Evolutionary conservation across 2,888 invertebrate species (phyloP), one percentile per base, ranked within the genome.

Genomic region (Euplagia quadripunctaria): DNA sequence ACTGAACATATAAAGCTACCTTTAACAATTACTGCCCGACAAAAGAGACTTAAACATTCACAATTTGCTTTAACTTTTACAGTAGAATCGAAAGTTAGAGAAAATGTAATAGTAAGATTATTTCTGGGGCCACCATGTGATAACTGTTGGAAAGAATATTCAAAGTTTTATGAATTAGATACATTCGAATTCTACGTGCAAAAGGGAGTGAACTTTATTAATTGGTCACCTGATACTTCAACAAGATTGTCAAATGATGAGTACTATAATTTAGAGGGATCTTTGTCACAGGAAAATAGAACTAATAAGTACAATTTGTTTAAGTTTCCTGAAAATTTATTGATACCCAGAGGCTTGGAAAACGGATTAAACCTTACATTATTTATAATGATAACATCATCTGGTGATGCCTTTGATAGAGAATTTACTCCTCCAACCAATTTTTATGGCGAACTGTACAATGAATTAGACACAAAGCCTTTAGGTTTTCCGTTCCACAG

Each of bases 401-500:
- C 83, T 17, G 86, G 90, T 74, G 81, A 88, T 66, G 61, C 78
- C n/a, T 79, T 77, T 73, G 85, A 87, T 77, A 81, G 77, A 31
- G 80, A 85, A 70, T 74, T 76, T 68, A 68, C 80, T 66, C 81
- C 85, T 71, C 82, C 85, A 7, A 85, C 79, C 12, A 87, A 79
- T 64, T 84, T 86, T 68, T 91, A 91, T 70, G 86, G 81, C 55
- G 81, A 84, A 71, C 75, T 90, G n/a, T 82, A 83, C 11, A 78
- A 83, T 68, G 89, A 91, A 71, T 73, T 87, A 8, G 93, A 94
- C 79, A 84, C 83, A 16, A 92, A 90, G 75, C 94, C 94, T 12
- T 78, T 94, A 68, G 95, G 95, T 5, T 95, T 94, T 86, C 95
- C 95, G n/a, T 95, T 95, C 65, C 92, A 95, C 73, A 92, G 92